Percentiles rank a stretch among this genome's conserved stretches.
Conservation (phyloP, 2,113 vertebrate genomes). For the Coptodon bakossiorum region DNA sequence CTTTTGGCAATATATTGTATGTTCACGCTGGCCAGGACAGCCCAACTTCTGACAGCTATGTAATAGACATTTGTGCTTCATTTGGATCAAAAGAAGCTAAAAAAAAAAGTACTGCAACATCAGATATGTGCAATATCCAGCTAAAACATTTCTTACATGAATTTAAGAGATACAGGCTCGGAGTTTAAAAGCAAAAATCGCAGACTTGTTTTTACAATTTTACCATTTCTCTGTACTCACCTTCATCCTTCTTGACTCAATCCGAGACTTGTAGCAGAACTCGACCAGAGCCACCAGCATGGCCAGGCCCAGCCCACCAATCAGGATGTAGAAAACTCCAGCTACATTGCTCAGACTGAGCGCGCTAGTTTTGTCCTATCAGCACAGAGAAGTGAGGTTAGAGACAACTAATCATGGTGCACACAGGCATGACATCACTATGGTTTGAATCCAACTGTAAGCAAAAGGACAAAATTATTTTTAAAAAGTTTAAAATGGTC, state of each 20-base stretch:
- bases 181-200: background rate
- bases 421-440: background rate
- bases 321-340: conserved; percentile 97
- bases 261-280: conserved; percentile 99
- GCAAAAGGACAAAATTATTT: background rate
- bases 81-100: background rate
- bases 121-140: background rate
- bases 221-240: conserved; percentile 61
- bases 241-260: conserved; percentile 96
- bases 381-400: conserved; percentile 45
- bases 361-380: conserved; percentile 96
- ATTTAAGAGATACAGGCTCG: background rate
- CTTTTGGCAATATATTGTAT: background rate
- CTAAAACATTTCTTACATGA: background rate
- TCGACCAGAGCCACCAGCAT: conserved; percentile 98
- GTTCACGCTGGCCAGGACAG: background rate
- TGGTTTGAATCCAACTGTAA: background rate
- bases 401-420: background rate
- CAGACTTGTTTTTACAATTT: background rate
- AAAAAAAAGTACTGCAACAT: background rate
- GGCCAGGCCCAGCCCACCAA: conserved; percentile 93
- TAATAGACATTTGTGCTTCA: background rate
- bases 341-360: conserved; percentile 98
- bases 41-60: background rate
- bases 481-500: background rate